A percentile compares a stretch with the other conserved stretches of the same genome.
Evolutionary conservation across 2,797 vertebrate species (phyloP).

Genomic region (Cryptoblepharus egeriae): DNA sequence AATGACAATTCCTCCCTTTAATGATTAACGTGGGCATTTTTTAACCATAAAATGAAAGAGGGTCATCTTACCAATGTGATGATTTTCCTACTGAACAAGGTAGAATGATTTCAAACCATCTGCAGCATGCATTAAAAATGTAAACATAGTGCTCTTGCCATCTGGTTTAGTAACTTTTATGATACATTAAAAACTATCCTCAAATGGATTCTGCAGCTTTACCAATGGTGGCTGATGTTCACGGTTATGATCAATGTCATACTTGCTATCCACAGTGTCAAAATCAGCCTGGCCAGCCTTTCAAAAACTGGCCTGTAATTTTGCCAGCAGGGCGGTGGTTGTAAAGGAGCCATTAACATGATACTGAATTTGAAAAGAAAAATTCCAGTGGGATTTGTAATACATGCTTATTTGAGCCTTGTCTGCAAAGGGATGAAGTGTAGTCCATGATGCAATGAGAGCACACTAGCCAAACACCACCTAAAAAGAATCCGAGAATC

Average conservation of each 20-base stretch:
- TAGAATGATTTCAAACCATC: slow-evolving; percentile 64
- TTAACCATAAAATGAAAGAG: slow-evolving; percentile 58
- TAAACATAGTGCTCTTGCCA: slow-evolving; percentile 66
- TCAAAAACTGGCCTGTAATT: slow-evolving; percentile 28
- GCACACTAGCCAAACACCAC: background rate
- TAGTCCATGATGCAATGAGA: background rate
- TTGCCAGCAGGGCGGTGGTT: slow-evolving; percentile 34
- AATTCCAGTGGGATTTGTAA: background rate
- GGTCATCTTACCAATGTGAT: slow-evolving; percentile 47
- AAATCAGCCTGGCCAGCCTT: slow-evolving; percentile 19
- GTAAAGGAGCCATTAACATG: slow-evolving; percentile 43
- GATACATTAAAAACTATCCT: slow-evolving; percentile 56
- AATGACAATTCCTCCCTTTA: background rate
- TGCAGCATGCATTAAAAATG: slow-evolving; percentile 65
- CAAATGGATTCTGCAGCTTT: slow-evolving; percentile 57
- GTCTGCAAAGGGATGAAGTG: background rate
- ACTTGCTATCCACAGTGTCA: slow-evolving; percentile 4
- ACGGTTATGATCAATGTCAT: slow-evolving; percentile 48
- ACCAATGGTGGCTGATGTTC: slow-evolving; percentile 49
- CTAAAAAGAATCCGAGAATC: background rate
- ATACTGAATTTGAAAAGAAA: slow-evolving; percentile 48
- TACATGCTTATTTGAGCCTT: background rate
- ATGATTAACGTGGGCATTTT: slow-evolving; percentile 20
- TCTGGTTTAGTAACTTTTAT: slow-evolving; percentile 66
- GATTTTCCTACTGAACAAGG: slow-evolving; percentile 60